Conservation (phyloP, 2,797 vertebrate genomes). For the Loris lydekkerianus region DNA sequence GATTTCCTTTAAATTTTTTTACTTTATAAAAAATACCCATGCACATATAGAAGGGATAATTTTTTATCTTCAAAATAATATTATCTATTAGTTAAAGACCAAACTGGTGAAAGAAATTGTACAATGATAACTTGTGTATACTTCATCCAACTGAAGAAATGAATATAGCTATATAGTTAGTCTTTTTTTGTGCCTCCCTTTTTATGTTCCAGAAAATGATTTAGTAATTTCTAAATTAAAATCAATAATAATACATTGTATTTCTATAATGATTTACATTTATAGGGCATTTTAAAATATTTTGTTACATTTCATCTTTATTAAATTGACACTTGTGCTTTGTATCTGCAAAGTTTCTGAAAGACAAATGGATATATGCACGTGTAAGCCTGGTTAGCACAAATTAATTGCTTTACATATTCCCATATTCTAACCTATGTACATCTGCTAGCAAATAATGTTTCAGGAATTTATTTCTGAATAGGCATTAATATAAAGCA, state of each 20-base stretch:
- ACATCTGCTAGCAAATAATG: slow-evolving; percentile 44
- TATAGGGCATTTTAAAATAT: slow-evolving; percentile 8
- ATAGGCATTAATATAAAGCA: slow-evolving; percentile 42
- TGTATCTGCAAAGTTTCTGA: not conserved
- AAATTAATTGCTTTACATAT: not conserved
- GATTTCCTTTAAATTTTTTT: not conserved
- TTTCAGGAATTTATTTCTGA: slow-evolving; percentile 59
- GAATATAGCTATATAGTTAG: not conserved
- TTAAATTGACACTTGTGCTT: not conserved
- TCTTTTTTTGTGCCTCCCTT: not conserved
- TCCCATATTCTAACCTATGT: not conserved
- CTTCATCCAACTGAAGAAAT: not conserved
- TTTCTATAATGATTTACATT: slow-evolving; percentile 23
- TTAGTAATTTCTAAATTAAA: not conserved
- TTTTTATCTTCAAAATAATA: slow-evolving; percentile 2
- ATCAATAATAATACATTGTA: not conserved
- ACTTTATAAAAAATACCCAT: not conserved
- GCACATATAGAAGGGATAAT: not conserved
- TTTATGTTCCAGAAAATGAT: slow-evolving; percentile 1
- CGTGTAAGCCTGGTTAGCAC: not conserved
- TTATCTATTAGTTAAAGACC: not conserved
- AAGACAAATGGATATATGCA: not conserved
- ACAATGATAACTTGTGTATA: not conserved
- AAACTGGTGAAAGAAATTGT: not conserved
- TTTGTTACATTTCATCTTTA: slow-evolving; percentile 16